A percentile compares a stretch with the other conserved stretches of the same genome.
phyloP scores from a whole-genome alignment of 2,113 vertebrate species.

The Bubo bubo region DNA sequence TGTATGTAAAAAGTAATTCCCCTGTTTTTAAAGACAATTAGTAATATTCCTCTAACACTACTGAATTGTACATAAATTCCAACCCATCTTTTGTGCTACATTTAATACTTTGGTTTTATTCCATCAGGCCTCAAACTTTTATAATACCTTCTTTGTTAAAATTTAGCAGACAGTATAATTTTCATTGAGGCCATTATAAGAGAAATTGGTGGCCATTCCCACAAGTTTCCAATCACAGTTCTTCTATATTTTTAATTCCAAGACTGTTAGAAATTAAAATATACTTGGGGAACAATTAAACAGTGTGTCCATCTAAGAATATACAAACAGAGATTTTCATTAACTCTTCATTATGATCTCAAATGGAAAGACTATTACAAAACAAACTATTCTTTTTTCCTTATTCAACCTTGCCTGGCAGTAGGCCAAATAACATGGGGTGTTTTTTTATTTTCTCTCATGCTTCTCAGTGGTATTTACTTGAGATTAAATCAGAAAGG shows the following conservation, averaged over 20 bases:
- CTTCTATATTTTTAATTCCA: background rate
- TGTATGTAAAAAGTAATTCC: background rate
- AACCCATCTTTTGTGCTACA: background rate
- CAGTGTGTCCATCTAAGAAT: background rate
- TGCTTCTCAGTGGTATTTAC: background rate
- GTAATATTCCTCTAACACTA: background rate
- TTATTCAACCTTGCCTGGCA: background rate
- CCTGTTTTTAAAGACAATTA: background rate
- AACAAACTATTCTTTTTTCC: background rate
- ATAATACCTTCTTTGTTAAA: background rate
- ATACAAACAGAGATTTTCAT: background rate
- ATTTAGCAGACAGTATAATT: background rate
- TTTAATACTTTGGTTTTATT: background rate
- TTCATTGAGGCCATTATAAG: background rate
- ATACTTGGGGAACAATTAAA: background rate
- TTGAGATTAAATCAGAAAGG: slow-evolving; percentile 2
- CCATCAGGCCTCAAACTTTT: background rate
- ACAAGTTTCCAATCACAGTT: background rate
- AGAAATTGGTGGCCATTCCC: background rate
- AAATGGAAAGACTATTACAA: background rate
- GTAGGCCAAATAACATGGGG: background rate
- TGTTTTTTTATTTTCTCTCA: background rate
- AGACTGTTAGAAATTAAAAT: background rate
- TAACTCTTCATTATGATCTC: background rate
- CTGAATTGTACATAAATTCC: background rate